Percentiles rank a stretch among this genome's conserved stretches.
Evolutionary conservation across 2,113 vertebrate species (phyloP).

Genomic region (Atrichornis clamosus): DNA sequence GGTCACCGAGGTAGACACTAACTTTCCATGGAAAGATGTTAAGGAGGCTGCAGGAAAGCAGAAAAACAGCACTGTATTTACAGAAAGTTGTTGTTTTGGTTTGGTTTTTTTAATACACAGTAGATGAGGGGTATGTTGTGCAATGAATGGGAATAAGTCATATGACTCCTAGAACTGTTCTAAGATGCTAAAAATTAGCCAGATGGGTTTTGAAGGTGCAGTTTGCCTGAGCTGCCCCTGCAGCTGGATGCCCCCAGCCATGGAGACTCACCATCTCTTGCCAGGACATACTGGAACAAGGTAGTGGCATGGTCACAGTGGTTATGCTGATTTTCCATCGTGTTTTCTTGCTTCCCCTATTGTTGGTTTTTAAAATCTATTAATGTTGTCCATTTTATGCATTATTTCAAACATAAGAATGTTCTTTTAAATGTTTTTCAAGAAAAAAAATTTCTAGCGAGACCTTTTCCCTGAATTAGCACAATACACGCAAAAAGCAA

Average conservation of each 20-base stretch:
- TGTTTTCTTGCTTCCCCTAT: not conserved
- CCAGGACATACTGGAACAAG: rapidly evolving
- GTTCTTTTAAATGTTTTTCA: not conserved
- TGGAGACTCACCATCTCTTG: not conserved
- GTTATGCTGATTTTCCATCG: rapidly evolving
- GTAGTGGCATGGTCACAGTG: not conserved
- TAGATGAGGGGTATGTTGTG: not conserved
- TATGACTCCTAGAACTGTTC: not conserved
- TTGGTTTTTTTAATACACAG: not conserved
- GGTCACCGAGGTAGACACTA: not conserved
- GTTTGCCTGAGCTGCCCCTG: not conserved
- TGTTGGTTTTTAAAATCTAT: not conserved
- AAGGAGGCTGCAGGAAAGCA: not conserved
- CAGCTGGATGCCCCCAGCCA: not conserved
- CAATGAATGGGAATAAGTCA: not conserved
- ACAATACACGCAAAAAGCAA: not conserved
- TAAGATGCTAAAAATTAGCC: not conserved
- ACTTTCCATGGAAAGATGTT: not conserved
- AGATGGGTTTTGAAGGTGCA: not conserved
- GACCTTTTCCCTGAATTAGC: not conserved
- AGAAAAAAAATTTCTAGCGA: not conserved
- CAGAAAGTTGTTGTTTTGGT: not conserved
- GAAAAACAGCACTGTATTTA: not conserved
- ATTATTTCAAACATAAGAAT: not conserved
- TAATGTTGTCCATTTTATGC: not conserved